Evolutionary conservation across 1,140 invertebrate genomes (phyloP), one percentile per base, ranked within the genome.

Genomic region (Macrobrachium rosenbergii): DNA sequence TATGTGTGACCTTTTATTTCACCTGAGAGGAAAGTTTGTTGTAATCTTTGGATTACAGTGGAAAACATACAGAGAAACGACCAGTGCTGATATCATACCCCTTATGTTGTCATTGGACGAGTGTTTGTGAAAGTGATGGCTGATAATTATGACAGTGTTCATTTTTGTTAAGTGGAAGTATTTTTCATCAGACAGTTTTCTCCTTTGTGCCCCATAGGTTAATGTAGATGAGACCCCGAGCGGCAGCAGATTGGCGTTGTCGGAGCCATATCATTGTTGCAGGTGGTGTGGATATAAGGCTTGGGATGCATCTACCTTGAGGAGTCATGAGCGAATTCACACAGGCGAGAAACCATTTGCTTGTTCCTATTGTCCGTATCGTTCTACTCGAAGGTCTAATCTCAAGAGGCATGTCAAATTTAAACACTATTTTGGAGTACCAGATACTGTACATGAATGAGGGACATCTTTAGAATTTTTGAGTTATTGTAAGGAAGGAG

Each of bases 281-380:
- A 14, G 43, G 23, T 80, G 17, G 43, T 80, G 78, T 80, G 78
- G 78, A 43, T 80, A 80, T 80, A 28, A 60, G 23, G 78, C 78
- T 80, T 80, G 52, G 60, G 78, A 80, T 80, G 78, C 60, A 63
- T 63, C 78, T 60, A 64, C 60, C 78, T 63, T 80, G 59, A 58
- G 60, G n/a, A 58, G 78, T 64, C 64, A 69, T 28, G 28, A 21
- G 28, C 64, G 64, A 11, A 69, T 17, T 21, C 64, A 69, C 6
- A 69, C 64, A 21, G 64, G 64, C n/a, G 64, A 69, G 64, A 69
- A 69, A 69, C 64, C 64, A 69, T 69, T 69, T 69, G 64, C 64
- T 69, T 69, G 64, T 69, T n/a, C n/a, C n/a, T 28, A 21, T 69
- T 69, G 64, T 69, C 28, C 64, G 19, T 69, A 69, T 14, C 64